Percentiles rank a stretch among this genome's conserved stretches.
Evolutionary conservation across 2,113 vertebrate species (phyloP).

Genomic region (Vulpes ferrilata): DNA sequence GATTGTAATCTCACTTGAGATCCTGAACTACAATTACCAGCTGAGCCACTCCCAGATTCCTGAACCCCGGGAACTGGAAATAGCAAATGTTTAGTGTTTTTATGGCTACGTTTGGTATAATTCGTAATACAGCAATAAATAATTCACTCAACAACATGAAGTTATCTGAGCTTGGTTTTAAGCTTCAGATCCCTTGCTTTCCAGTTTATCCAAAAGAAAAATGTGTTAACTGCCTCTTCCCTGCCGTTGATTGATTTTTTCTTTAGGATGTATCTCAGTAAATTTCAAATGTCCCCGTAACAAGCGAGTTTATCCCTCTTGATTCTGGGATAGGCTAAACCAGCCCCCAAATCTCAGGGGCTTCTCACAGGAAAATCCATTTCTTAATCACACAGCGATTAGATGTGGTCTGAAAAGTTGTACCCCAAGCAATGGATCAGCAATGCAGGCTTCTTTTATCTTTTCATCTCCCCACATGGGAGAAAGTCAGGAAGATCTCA

Average conservation of each 20-base stretch:
- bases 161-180: neutral
- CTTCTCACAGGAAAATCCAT: neutral
- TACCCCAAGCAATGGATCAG: neutral
- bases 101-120: neutral
- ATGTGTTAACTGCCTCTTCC: neutral
- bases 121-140: neutral
- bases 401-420: neutral
- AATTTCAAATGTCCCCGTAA: neutral
- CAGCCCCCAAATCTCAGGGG: neutral
- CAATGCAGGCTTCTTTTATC: neutral
- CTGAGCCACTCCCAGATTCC: neutral
- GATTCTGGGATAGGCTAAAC: neutral
- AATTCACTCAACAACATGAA: neutral
- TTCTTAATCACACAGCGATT: neutral
- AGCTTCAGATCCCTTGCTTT: neutral
- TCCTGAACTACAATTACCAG: neutral
- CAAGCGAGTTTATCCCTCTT: neutral
- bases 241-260: neutral
- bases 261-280: neutral
- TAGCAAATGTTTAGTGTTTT: neutral
- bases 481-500: neutral
- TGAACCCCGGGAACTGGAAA: neutral
- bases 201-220: neutral
- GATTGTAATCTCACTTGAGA: neutral
- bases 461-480: neutral